Evolutionary conservation across 2,888 invertebrate species (phyloP), one percentile per base, ranked within the genome.

Genomic region (Zaprionus bogoriensis): DNA sequence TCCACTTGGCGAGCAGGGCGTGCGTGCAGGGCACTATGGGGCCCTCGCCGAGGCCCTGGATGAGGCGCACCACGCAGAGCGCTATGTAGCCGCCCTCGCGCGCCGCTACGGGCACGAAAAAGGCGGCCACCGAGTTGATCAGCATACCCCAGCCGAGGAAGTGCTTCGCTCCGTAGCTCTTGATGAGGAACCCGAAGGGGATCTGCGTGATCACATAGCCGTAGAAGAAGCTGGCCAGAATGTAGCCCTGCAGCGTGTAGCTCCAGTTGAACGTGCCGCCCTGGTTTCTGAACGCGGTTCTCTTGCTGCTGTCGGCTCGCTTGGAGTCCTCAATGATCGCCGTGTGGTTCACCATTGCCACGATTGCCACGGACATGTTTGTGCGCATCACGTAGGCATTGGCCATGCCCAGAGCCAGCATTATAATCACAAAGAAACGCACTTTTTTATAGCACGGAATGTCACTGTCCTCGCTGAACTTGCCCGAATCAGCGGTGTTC

Each of bases 331-430:
- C 91, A 89, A 89, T 91, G 68, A 95, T 92, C 4, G 95, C 95
- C 9, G 95, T 94, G 89, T 96, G 96, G 92, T 96, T 96, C 14
- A 96, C 96, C 96, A 97, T 97, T 27, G 96, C 96, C 32, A 97
- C 96, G 76, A 97, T 96, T 48, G 96, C 97, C 39, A 97, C 96
- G 0, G 96, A 96, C 96, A 97, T 97, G 90, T 97, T 97, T 66
- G 96, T 96, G 70, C 97, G 92, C 96, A 97, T 97, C 71, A 97
- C 93, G 91, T 97, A 97, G 4, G 96, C 96, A 90, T 97, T 96
- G 64, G 96, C 96, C 96, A 97, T 96, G 48, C 96, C 96, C 81
- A 96, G 92, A 92, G 96, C 96, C 87, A 96, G 93, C 96, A 96
- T 96, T 90, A 96, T 95, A 27, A 96, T 96, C 68, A 96, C 96